Base-by-base conservation (phyloP, 2,113 vertebrate species). In the Lates calcarifer region DNA sequence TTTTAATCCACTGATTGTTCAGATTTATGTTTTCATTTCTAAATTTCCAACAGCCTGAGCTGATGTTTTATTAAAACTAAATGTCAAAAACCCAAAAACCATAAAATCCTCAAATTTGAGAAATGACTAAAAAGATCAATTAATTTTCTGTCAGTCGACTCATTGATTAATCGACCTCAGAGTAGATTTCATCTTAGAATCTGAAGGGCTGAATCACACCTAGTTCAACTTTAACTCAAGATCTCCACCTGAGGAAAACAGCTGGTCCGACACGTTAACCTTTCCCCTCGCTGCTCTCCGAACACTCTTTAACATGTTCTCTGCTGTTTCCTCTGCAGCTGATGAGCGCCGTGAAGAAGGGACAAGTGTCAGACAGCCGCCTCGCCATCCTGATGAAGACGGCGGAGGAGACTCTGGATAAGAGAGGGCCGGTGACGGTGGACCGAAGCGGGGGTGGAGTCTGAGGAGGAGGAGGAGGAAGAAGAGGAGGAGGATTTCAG, bases 261-360 rank as follows among this genome's bases (percentile, higher is more conserved):
- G 5, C 22, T 53, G 17, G 2, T 73, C 49, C 79, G 81, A 84
- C 81, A 67, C 14, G 58, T 69, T 84, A 69, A 84, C 84, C 81
- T 86, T 83, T 63, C 20, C 53, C 6, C 18, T 43, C 6, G 4
- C 53, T 18, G n/a, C 58, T 75, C 67, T 45, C 29, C 20, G 4
- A 3, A 29, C 74, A 68, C 29, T 6, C 65, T 17, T 6, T 17
- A n/a, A n/a, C 49, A 12, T 37, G 11, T 37, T 12, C 14, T 77
- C 76, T 74, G 33, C 35, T 9, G 51, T 81, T 45, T 68, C 68
- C 65, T 10, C 56, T 53, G 43, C 83, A 99, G 98, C 96, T 99
- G 61, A 99, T 99, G 98, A 98, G 96, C 2, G 98, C 98, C 0
- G 95, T 99, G 80, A 97, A 98, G 91, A 98, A 98, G 93, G 98